A percentile compares a stretch with the other conserved stretches of the same genome.
Conservation (phyloP, 2,113 vertebrate genomes). For the Aepyceros melampus region DNA sequence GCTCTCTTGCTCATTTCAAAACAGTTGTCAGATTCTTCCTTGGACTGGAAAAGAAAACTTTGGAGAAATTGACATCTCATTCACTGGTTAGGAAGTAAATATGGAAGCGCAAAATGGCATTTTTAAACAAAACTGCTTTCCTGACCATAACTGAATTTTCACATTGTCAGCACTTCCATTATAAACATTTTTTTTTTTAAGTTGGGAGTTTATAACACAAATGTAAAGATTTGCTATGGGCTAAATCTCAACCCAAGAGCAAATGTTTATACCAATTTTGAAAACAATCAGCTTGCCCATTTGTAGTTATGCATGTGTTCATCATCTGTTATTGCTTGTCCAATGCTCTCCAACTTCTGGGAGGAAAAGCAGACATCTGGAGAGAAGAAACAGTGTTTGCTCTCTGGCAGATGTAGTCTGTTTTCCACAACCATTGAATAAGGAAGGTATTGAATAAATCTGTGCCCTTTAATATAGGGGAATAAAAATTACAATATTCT, state of each 20-base stretch:
- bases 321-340: conserved; percentile 90
- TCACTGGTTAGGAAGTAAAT: conserved; percentile 80
- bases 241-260: conserved; percentile 89
- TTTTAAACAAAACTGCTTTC: conserved; percentile 84
- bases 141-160: conserved; percentile 86
- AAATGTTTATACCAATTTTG: conserved; percentile 90
- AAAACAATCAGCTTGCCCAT: conserved; percentile 89
- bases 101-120: conserved; percentile 82
- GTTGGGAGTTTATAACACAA: conserved; percentile 85
- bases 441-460: conserved; percentile 72
- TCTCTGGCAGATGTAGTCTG: conserved; percentile 79
- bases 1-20: conserved; percentile 70
- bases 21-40: conserved; percentile 78
- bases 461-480: conserved; percentile 61
- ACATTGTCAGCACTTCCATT: conserved; percentile 87
- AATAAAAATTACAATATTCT: conserved; percentile 36
- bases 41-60: conserved; percentile 79
- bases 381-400: conserved; percentile 76
- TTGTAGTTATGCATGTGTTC: conserved; percentile 89
- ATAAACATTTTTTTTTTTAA: conserved; percentile 81
- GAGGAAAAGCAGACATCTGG: conserved; percentile 88
- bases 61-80: conserved; percentile 72
- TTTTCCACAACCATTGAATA: conserved; percentile 76
- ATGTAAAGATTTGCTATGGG: conserved; percentile 89
- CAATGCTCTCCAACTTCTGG: conserved; percentile 87